Percentiles rank a stretch among this genome's conserved stretches.
Evolutionary conservation across 1,140 invertebrate genomes (phyloP).

Genomic region (Sipha flava): DNA sequence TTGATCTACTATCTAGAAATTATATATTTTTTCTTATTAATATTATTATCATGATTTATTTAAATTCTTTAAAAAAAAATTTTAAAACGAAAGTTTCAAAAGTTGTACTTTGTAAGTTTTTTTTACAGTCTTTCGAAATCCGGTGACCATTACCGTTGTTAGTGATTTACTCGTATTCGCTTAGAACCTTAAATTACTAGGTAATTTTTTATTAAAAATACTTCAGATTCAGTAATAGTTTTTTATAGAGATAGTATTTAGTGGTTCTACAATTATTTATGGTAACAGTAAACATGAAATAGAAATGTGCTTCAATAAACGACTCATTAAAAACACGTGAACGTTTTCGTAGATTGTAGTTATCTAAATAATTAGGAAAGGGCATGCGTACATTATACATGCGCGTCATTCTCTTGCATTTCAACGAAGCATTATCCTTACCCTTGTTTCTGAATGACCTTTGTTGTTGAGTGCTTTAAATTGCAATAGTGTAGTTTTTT

Average conservation of each 20-base stretch:
- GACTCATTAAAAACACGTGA: not conserved
- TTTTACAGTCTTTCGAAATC: not conserved
- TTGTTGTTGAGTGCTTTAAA: not conserved
- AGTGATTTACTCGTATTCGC: not conserved
- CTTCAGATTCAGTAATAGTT: not conserved
- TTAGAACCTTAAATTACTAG: not conserved
- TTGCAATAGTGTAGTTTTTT: not conserved
- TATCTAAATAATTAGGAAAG: not conserved
- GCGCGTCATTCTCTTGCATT: not conserved
- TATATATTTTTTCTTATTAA: too few relatives aligned
- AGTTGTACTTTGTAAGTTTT: too few relatives aligned
- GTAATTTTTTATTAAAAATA: not conserved
- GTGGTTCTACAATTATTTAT: not conserved
- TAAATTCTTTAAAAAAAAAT: too few relatives aligned
- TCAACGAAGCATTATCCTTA: not conserved
- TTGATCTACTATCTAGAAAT: too few relatives aligned
- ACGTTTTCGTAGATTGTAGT: not conserved
- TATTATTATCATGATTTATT: too few relatives aligned
- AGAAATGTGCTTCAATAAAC: not conserved
- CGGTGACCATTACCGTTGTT: not conserved
- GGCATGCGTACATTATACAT: not conserved
- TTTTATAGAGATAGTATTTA: not conserved
- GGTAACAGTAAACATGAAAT: not conserved
- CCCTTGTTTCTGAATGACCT: not conserved
- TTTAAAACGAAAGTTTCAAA: too few relatives aligned